Conservation (phyloP, 1,140 invertebrate genomes). For the Conopomorpha cramerella region DNA sequence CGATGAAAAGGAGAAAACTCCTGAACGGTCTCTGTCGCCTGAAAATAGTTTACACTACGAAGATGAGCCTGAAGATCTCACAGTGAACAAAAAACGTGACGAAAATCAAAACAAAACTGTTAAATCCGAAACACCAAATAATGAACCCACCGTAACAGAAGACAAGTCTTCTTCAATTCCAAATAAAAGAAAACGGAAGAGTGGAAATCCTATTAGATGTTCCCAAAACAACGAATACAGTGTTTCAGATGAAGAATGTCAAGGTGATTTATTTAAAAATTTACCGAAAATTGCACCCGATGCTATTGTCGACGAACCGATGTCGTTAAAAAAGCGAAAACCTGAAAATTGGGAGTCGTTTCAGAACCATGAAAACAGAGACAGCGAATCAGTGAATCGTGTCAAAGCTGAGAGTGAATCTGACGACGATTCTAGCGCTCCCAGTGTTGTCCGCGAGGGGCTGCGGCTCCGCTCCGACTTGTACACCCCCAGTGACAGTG, state of each 20-base stretch:
- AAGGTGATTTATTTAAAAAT: constrained; percentile 56
- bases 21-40: constrained; percentile 15
- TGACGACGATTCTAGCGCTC: constrained; percentile 46
- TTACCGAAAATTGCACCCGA: constrained; percentile 35
- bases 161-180: constrained; percentile 54
- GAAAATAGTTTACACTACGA: constrained; percentile 34
- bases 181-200: constrained; percentile 81
- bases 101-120: too few species aligned
- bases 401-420: constrained; percentile 51
- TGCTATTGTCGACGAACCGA: constrained; percentile 56
- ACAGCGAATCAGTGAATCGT: constrained; percentile 33
- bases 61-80: constrained; percentile 70
- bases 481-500: constrained; percentile 52
- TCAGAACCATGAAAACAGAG: constrained; percentile 44
- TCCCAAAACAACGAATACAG: constrained; percentile 67
- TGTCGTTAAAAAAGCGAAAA: constrained; percentile 64
- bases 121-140: constrained; percentile 62
- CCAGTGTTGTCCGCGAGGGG: constrained; percentile 47
- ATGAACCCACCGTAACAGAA: constrained; percentile 34
- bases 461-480: constrained; percentile 51
- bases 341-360: constrained; percentile 46
- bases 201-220: constrained; percentile 85
- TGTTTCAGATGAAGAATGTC: constrained; percentile 65
- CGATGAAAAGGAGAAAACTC: constrained; percentile 47
- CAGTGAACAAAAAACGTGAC: constrained; percentile 67